Conservation (phyloP, 1,140 invertebrate genomes). For the Saccostrea glomerata region DNA sequence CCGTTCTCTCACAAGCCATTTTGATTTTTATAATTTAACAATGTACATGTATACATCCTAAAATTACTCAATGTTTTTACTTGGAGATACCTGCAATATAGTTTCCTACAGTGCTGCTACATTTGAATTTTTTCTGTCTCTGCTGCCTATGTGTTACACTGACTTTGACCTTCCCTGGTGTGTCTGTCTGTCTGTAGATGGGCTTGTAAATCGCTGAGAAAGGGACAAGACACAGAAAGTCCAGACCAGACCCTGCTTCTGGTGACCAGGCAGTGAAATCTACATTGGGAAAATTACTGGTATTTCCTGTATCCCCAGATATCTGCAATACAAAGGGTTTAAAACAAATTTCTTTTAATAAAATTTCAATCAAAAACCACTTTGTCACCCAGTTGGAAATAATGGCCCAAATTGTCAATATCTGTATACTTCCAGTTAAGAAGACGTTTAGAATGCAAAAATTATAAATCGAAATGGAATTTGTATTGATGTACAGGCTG, state of each 20-base stretch:
- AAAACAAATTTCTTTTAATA: neutral
- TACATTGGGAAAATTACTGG: conserved; percentile 58
- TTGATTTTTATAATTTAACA: too few relatives aligned
- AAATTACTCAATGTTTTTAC: too few relatives aligned
- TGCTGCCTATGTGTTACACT: conserved; percentile 63
- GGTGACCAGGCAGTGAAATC: conserved; percentile 67
- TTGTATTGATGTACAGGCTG: too few relatives aligned
- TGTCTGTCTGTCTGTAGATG: conserved; percentile 50
- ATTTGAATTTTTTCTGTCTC: conserved; percentile 64
- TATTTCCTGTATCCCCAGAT: neutral
- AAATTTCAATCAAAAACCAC: neutral
- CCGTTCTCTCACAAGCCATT: too few relatives aligned
- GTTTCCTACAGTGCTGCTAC: conserved; percentile 61
- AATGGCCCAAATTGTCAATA: too few relatives aligned
- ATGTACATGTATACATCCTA: too few relatives aligned
- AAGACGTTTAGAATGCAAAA: too few relatives aligned
- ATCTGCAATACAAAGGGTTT: neutral
- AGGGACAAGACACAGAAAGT: conserved; percentile 68
- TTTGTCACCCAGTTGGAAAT: too few relatives aligned
- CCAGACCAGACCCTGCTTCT: conserved; percentile 59
- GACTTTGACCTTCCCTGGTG: conserved; percentile 61
- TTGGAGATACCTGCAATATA: conserved; percentile 66
- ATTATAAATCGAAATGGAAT: too few relatives aligned
- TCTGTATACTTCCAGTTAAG: too few relatives aligned
- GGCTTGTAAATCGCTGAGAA: conserved; percentile 55